These are phyloP conservation scores for Anthoscopus minutus DNA, from an alignment of 2,113 vertebrate species.

Conservation along the genomic window DNA sequence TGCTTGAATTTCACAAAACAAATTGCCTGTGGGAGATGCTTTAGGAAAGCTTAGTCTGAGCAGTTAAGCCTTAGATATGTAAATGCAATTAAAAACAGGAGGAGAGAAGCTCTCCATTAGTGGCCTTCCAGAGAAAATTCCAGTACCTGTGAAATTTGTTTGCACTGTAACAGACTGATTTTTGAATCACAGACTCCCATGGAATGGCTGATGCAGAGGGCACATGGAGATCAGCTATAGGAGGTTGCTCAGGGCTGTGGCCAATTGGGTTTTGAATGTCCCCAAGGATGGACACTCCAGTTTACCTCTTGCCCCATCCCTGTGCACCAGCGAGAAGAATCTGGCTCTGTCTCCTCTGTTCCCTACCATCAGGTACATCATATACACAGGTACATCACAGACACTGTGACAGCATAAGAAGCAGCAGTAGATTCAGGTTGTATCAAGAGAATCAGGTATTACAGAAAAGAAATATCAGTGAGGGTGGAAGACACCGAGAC, in stretches of 20 bases:
- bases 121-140: neutral
- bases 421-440: neutral
- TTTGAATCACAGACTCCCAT: neutral
- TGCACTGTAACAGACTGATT: neutral
- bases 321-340: neutral
- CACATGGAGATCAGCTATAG: neutral
- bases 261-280: neutral
- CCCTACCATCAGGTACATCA: neutral
- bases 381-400: neutral
- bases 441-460: neutral
- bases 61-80: neutral
- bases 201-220: neutral
- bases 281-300: neutral
- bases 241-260: neutral
- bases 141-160: neutral
- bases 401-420: rapidly evolving
- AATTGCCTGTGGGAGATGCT: neutral
- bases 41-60: neutral
- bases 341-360: neutral
- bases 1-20: neutral
- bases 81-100: neutral
- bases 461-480: neutral
- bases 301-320: neutral
- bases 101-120: neutral
- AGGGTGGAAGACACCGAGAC: neutral